These are phyloP conservation scores for Holacanthus passer DNA, from an alignment of 2,113 vertebrate genomes.

Conservation along the genomic window DNA sequence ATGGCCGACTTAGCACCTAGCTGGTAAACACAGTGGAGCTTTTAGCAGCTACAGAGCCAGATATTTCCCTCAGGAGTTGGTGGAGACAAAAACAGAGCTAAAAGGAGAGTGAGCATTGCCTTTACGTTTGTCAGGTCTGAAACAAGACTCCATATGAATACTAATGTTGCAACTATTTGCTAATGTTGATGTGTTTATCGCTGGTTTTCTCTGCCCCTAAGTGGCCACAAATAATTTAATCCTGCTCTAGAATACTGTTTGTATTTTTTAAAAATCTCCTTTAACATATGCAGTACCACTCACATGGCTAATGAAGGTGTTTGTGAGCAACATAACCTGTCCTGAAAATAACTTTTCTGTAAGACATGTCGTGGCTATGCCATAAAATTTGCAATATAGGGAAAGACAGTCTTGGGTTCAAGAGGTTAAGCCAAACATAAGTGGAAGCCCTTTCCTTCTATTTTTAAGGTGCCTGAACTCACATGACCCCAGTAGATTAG, in stretches of 20 bases:
- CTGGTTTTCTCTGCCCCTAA: not conserved
- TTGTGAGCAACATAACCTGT: not conserved
- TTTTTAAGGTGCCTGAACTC: slow-evolving; percentile 30
- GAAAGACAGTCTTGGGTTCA: slow-evolving; percentile 6
- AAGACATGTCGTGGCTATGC: not conserved
- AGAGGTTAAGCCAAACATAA: not conserved
- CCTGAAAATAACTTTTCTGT: not conserved
- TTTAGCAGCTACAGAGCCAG: too few species aligned
- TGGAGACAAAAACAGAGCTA: not conserved
- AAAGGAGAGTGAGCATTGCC: not conserved
- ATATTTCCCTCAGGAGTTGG: not conserved
- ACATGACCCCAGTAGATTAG: not conserved
- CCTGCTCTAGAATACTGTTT: not conserved
- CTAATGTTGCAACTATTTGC: not conserved
- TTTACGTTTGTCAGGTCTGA: not conserved
- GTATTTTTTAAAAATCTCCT: not conserved
- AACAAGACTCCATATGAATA: not conserved
- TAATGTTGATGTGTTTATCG: not conserved
- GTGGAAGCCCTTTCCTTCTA: not conserved
- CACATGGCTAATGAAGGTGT: not conserved
- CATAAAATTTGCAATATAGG: not conserved
- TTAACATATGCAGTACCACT: not conserved
- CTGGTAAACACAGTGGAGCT: not conserved
- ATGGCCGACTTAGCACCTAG: too few species aligned
- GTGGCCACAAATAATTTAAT: not conserved